phyloP scores from a whole-genome alignment of 2,113 vertebrate species.

The Boulengeromyrus knoepffleri region DNA sequence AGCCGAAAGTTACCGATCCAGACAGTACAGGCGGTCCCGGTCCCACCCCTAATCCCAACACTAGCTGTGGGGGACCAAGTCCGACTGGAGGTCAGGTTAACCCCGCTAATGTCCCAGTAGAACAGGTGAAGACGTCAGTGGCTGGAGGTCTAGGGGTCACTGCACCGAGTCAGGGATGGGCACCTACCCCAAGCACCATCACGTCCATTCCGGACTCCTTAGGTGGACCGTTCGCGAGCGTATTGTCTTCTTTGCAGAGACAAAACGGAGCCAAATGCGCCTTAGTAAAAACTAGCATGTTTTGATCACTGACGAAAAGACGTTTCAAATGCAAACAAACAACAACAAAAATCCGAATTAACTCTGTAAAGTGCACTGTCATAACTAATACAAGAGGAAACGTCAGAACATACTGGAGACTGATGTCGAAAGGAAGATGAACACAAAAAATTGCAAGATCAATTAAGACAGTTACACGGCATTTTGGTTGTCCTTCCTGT shows the following conservation, averaged over 20 bases:
- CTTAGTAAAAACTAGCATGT: slow-evolving; percentile 92
- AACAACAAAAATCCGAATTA: not conserved
- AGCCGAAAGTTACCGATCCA: slow-evolving; percentile 84
- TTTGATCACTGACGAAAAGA: slow-evolving; percentile 59
- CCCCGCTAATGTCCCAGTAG: slow-evolving; percentile 59
- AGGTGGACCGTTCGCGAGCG: slow-evolving; percentile 90
- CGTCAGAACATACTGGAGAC: not conserved
- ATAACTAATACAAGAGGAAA: slow-evolving; percentile 31
- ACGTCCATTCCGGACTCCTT: slow-evolving; percentile 91
- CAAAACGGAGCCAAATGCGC: slow-evolving; percentile 91
- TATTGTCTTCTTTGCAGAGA: slow-evolving; percentile 92
- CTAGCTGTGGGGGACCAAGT: slow-evolving; percentile 80
- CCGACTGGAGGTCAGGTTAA: slow-evolving; percentile 68
- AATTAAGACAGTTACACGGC: not conserved
- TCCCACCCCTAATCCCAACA: slow-evolving; percentile 73
- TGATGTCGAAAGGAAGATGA: not conserved
- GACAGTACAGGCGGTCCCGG: slow-evolving; percentile 92
- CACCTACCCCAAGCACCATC: slow-evolving; percentile 78
- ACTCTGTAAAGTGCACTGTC: slow-evolving; percentile 45
- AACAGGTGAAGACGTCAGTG: slow-evolving; percentile 66
- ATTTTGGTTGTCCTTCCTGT: not conserved
- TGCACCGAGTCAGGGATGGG: slow-evolving; percentile 80
- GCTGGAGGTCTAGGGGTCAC: slow-evolving; percentile 65
- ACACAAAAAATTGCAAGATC: not conserved
- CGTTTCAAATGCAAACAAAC: not conserved